Evolutionary conservation across 2,797 vertebrate species (phyloP), one percentile per base, ranked within the genome.

Genomic region (Melanotaenia trifasciata): DNA sequence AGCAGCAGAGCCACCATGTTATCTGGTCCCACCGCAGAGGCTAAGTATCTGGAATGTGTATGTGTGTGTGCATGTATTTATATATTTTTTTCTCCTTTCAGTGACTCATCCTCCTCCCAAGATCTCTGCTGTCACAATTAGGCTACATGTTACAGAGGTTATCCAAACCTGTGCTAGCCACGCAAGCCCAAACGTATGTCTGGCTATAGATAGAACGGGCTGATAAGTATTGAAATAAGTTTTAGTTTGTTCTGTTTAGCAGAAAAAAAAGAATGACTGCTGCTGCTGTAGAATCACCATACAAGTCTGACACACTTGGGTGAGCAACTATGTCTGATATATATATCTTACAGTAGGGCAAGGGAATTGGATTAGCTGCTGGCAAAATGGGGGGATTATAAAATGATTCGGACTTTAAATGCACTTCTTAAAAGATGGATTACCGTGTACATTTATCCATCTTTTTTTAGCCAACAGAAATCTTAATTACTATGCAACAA

Each of bases 301-400:
- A 73, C 87, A 88, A 87, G 78, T 81, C 72, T 57, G 75, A 81
- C 80, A 89, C 86, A 90, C 81, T 90, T 72, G 84, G 81, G 66
- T 80, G 87, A 87, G 79, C 86, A 85, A 79, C 74, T 80, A 78
- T 60, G 74, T 64, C 77, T 59, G 78, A 88, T 83, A 85, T 73
- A 80, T 86, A 83, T 67, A 87, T 76, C 81, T 89, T 87, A 83
- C 73, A 85, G 84, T 66, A 67, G 70, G 67, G 58, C 77, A 74
- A 83, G 79, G 84, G 73, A 91, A 92, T 90, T 89, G 91, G 89
- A 92, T 92, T 93, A 89, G 84, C 71, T 57, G 50, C 60, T 75
- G 67, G 80, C 77, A 87, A 85, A 88, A 70, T 77, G 61, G 50
- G n/a, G 59, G 85, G 90, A 87, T 92, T 91, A 92, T 83, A 83